These are phyloP conservation scores for Daubentonia madagascariensis DNA, from an alignment of 2,113 vertebrate genomes.

Conservation along the genomic window DNA sequence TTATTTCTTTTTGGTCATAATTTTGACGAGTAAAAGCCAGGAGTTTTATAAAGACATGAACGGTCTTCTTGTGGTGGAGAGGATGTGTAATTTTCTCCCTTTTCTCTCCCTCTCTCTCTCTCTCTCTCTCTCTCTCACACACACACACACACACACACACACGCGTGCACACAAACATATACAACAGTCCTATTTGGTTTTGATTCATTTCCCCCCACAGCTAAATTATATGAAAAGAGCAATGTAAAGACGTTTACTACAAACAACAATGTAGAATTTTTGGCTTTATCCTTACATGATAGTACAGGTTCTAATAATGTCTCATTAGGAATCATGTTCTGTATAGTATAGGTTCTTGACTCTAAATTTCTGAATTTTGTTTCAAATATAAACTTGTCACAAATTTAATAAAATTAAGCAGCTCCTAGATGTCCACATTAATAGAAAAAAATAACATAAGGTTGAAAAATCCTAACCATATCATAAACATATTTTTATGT, in stretches of 20 bases:
- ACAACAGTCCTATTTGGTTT: not conserved
- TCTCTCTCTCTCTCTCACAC: not conserved
- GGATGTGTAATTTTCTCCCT: not conserved
- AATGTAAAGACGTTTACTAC: not conserved
- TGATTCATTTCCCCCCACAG: not conserved
- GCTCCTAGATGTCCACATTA: not conserved
- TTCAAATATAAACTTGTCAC: not conserved
- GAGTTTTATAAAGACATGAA: not conserved
- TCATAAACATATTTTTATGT: not conserved
- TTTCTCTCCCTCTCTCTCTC: not conserved
- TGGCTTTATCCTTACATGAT: not conserved
- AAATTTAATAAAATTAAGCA: not conserved
- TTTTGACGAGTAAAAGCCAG: not conserved
- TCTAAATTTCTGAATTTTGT: constrained; percentile 27
- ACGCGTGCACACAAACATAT: not conserved
- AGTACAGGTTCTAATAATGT: not conserved
- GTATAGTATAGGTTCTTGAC: not conserved
- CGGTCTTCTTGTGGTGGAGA: not conserved
- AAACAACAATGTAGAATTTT: not conserved
- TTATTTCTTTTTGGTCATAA: not conserved
- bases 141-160: not conserved
- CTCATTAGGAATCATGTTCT: not conserved
- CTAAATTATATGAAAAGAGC: not conserved
- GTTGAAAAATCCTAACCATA: not conserved
- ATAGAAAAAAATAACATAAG: not conserved